phyloP scores from a whole-genome alignment of 2,797 vertebrate genomes.

The Rhynchonycteris naso region DNA sequence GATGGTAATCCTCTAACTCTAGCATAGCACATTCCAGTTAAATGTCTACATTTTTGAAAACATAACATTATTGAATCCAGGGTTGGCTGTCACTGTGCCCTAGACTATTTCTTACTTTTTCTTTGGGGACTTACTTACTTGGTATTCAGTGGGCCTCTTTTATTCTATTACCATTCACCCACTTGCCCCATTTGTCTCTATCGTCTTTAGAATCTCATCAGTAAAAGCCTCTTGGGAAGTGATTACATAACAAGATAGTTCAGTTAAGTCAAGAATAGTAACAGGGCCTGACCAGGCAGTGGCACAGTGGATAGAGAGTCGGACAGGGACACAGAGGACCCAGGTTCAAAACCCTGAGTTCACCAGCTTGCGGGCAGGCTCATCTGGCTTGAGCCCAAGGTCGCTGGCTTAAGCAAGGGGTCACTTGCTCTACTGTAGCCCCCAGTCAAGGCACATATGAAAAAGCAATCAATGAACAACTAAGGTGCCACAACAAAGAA shows the following conservation, averaged over 20 bases:
- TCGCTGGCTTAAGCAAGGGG: too few species aligned
- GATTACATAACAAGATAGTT: slow-evolving; percentile 25
- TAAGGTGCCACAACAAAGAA: too few species aligned
- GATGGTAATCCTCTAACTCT: slow-evolving; percentile 64
- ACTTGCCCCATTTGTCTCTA: neutral
- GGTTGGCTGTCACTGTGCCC: neutral
- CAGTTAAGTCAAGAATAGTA: neutral
- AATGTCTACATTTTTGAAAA: slow-evolving; percentile 47
- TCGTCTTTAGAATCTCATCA: neutral
- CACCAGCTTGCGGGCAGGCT: too few species aligned
- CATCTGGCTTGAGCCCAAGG: too few species aligned
- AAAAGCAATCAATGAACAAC: too few species aligned
- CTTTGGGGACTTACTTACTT: neutral
- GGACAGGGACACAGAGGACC: too few species aligned
- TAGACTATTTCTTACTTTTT: neutral
- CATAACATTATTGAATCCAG: neutral
- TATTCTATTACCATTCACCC: neutral
- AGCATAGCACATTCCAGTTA: slow-evolving; percentile 20
- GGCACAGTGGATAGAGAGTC: too few species aligned
- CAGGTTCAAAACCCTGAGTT: too few species aligned
- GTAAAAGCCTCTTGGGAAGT: neutral
- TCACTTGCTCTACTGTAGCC: too few species aligned
- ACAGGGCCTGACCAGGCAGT: neutral
- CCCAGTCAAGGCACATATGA: too few species aligned
- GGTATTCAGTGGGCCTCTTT: neutral